Percentiles rank a stretch among this genome's conserved stretches.
Evolutionary conservation across 1,140 invertebrate genomes (phyloP).

Genomic region (Nasonia vitripennis): DNA sequence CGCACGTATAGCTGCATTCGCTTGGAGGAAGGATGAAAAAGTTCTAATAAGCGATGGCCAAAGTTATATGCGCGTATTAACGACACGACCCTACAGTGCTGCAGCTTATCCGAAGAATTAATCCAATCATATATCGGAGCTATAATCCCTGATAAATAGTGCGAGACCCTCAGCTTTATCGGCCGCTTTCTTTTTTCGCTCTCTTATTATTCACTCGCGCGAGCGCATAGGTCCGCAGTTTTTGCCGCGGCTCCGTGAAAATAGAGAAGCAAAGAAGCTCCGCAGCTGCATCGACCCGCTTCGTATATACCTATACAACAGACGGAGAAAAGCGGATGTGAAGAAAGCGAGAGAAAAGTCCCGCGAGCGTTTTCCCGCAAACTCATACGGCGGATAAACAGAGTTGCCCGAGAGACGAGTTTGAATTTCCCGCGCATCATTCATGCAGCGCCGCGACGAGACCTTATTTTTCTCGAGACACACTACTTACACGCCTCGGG

Average conservation of each 20-base stretch:
- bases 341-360: not conserved
- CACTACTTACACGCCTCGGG: not conserved
- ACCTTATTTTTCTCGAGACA: not conserved
- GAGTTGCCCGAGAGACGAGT: not conserved
- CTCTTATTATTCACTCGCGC: not conserved
- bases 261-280: not conserved
- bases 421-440: not conserved
- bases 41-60: not conserved
- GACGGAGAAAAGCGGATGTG: not conserved
- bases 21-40: not conserved
- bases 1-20: not conserved
- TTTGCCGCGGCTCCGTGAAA: not conserved
- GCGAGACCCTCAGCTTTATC: not conserved
- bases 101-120: not conserved
- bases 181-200: not conserved
- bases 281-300: not conserved
- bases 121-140: not conserved
- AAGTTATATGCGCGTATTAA: not conserved
- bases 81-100: not conserved
- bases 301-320: not conserved
- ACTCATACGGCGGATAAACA: not conserved
- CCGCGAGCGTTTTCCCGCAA: too few species aligned
- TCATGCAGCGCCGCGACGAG: too few species aligned
- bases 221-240: not conserved
- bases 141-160: constrained; percentile 13